Evolutionary conservation across 2,888 invertebrate species (phyloP), one percentile per base, ranked within the genome.

Genomic region (Seira musarum): DNA sequence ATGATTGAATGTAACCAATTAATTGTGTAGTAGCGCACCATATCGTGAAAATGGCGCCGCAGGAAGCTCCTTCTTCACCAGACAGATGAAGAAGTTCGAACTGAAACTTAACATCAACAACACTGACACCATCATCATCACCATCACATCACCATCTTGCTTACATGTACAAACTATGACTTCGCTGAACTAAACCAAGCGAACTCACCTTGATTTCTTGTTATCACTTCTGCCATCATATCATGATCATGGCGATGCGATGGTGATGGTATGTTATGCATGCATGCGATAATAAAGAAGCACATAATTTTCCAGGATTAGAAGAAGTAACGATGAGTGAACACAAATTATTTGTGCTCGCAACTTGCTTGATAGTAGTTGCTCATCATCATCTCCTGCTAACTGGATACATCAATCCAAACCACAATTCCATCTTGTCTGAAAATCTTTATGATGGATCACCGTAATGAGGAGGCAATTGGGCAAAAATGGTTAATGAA

Each of bases 51-150:
- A 80, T 71, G 75, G 80, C 75, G 75, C 80, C 80, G 75, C 80
- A 80, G 80, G 80, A 80, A 80, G 71, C 80, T 64, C 40, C 73
- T 63, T 49, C 15, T 15, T 49, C 17, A 49, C 21, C 66, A 6
- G 70, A 30, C 30, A 30, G n/a, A n/a, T n/a, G n/a, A n/a, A n/a
- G n/a, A n/a, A n/a, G n/a, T n/a, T n/a, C n/a, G n/a, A n/a, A n/a
- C 70, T 70, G 74, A 80, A 80, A 80, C 66, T 75, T 74, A 74
- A 80, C 80, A 80, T 74, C 80, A 74, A 70, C 80, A 69, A 67
- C 65, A 8, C 24, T 67, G 8, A 17, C 30, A 30, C 30, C 35
- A 8, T 46, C n/a, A 64, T 64, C n/a, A 64, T 64, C 17, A 25
- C 19, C 25, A 17, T 30, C 64, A 30, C 30, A 64, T n/a, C n/a